Evolutionary conservation across 2,113 vertebrate genomes (phyloP), one percentile per base, ranked within the genome.

Genomic region (Gambusia holbrooki): DNA sequence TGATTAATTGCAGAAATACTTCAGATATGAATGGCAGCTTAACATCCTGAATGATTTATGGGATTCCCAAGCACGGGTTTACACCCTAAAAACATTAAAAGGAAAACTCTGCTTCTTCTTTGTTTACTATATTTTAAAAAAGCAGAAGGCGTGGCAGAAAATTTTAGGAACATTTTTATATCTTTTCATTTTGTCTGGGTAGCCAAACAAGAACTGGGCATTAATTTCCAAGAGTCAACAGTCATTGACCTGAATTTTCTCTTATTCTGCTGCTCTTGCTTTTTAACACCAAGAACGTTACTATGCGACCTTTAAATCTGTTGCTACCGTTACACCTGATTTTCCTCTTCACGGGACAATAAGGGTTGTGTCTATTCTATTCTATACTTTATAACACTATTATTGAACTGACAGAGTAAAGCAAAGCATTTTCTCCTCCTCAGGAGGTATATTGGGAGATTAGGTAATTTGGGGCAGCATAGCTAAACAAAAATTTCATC

Each of bases 11-110:
- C 61, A 62, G 40, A 29, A 64, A 70, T 66, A 35, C 0, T 70
- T 79, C 33, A 40, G 64, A 61, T 71, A 45, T 17, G 1, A 42
- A 30, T 63, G 51, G 81, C 83, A 37, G 67, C 2, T 76, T 77
- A 14, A 86, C 77, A 72, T 74, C 28, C 7, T 7, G 28, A n/a
- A n/a, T 58, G 22, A n/a, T 58, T 58, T 58, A n/a, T 7, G 51
- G 51, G 22, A 9, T 58, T 58, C 19, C 19, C 19, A 58, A 58
- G 10, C 51, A 54, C 7, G 8, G 19, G 51, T 54, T 54, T 3
- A 58, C 25, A 58, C 51, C 51, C 17, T n/a, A 17, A 58, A 54
- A 58, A 10, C 51, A 11, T 10, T 58, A 58, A 58, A 25, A 58
- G 25, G 22, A 58, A 58, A n/a, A 58, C 2, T 11, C 51, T 9